phyloP scores from a whole-genome alignment of 2,888 invertebrate genomes.

The Archaeoteleia sp. region DNA sequence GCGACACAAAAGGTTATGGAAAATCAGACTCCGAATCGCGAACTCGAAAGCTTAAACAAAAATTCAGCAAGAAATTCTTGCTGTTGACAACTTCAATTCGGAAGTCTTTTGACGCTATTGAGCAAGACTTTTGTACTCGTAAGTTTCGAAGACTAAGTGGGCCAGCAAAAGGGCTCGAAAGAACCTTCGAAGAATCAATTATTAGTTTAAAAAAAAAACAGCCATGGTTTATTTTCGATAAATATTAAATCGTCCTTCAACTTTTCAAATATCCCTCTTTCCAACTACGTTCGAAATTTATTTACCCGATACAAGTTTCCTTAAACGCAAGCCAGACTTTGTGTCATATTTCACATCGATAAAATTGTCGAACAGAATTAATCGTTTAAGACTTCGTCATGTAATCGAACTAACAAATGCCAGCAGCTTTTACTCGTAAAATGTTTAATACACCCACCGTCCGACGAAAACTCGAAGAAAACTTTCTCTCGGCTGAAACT shows the following conservation, averaged over 20 bases:
- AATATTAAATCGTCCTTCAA: no score
- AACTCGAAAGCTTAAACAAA: conserved; percentile 8
- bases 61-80: conserved; percentile 8
- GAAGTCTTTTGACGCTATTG: neutral
- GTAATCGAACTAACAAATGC: conserved; percentile 48
- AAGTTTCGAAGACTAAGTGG: neutral
- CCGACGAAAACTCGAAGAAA: conserved; percentile 47
- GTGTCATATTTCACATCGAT: no score
- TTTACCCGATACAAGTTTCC: no score
- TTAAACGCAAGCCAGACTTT: no score
- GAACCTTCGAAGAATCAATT: neutral
- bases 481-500: conserved; percentile 42
- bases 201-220: no score
- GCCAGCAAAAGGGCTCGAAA: neutral
- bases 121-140: neutral
- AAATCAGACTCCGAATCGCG: neutral
- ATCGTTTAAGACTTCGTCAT: conserved; percentile 48
- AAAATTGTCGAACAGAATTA: conserved; percentile 46
- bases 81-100: conserved; percentile 1
- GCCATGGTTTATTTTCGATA: no score
- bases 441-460: conserved; percentile 51
- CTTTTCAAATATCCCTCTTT: no score
- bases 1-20: conserved; percentile 8
- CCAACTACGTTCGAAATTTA: no score
- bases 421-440: conserved; percentile 40